Conservation (phyloP, 2,797 vertebrate genomes). For the Okamejei kenojei region DNA sequence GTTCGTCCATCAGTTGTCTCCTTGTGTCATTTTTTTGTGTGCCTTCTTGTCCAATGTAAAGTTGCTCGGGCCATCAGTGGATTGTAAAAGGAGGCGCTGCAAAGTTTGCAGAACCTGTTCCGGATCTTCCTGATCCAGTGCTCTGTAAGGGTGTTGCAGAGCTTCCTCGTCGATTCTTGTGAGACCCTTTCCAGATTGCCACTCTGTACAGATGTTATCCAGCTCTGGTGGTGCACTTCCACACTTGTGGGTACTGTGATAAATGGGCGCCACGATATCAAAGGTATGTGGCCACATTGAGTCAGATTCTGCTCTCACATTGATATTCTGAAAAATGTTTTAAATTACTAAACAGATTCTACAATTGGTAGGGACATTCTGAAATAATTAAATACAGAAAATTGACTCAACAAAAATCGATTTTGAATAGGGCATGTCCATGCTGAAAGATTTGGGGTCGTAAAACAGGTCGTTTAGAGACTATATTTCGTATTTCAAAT, state of each 20-base stretch:
- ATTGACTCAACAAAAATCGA: neutral
- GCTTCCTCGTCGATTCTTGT: neutral
- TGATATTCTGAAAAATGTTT: neutral
- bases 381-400: neutral
- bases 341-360: neutral
- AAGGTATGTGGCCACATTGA: neutral
- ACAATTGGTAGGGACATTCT: too few species aligned
- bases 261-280: neutral
- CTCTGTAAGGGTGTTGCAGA: neutral
- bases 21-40: slow-evolving; percentile 68
- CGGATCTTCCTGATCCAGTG: slow-evolving; percentile 59
- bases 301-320: neutral
- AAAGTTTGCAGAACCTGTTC: slow-evolving; percentile 68
- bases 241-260: slow-evolving; percentile 10
- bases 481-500: neutral
- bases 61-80: slow-evolving; percentile 64
- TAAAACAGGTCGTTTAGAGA: neutral
- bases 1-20: slow-evolving; percentile 57
- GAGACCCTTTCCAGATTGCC: slow-evolving; percentile 39
- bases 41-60: slow-evolving; percentile 74
- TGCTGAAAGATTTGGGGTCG: neutral
- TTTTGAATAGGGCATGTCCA: neutral
- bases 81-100: slow-evolving; percentile 67
- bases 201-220: slow-evolving; percentile 42
- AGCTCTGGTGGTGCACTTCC: neutral